phyloP scores from a whole-genome alignment of 1,140 invertebrate genomes.

The Atta cephalotes region DNA sequence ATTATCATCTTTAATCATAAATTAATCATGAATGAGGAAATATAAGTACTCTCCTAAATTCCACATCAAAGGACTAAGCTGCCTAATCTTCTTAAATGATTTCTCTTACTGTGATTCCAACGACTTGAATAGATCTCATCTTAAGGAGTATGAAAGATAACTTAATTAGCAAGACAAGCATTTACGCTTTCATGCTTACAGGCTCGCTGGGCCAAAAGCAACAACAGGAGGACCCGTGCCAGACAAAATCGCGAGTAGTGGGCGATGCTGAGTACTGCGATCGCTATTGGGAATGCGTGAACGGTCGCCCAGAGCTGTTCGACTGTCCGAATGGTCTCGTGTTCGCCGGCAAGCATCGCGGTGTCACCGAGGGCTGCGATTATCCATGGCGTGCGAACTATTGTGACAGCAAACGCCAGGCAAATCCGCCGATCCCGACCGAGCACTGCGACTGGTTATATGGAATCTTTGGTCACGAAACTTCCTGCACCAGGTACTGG shows the following conservation, averaged over 20 bases:
- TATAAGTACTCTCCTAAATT: neutral
- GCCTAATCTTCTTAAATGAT: neutral
- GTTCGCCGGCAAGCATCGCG: conserved; percentile 94
- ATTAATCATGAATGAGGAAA: conserved; percentile 21
- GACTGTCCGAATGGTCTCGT: conserved; percentile 96
- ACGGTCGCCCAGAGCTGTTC: conserved; percentile 92
- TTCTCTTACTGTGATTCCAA: neutral
- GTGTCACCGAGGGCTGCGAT: conserved; percentile 95
- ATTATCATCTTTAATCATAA: conserved; percentile 7
- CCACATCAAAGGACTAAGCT: neutral
- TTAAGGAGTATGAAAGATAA: neutral
- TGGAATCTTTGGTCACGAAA: conserved; percentile 97
- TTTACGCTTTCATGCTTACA: conserved; percentile 59
- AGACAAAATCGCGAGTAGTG: conserved; percentile 91
- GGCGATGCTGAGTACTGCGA: conserved; percentile 94
- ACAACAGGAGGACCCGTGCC: conserved; percentile 91
- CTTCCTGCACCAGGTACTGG: conserved; percentile 97
- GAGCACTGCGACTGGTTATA: conserved; percentile 97
- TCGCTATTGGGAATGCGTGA: conserved; percentile 94
- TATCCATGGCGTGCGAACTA: conserved; percentile 96
- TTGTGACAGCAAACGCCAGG: conserved; percentile 92
- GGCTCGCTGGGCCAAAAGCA: conserved; percentile 82
- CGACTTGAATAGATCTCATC: neutral
- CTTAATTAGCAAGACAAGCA: neutral
- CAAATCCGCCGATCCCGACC: conserved; percentile 92